Percentiles rank a stretch among this genome's conserved stretches.
Conservation (phyloP, 35 echinoderm and acorn worm genomes). For the Ophiothrix spiculata region DNA sequence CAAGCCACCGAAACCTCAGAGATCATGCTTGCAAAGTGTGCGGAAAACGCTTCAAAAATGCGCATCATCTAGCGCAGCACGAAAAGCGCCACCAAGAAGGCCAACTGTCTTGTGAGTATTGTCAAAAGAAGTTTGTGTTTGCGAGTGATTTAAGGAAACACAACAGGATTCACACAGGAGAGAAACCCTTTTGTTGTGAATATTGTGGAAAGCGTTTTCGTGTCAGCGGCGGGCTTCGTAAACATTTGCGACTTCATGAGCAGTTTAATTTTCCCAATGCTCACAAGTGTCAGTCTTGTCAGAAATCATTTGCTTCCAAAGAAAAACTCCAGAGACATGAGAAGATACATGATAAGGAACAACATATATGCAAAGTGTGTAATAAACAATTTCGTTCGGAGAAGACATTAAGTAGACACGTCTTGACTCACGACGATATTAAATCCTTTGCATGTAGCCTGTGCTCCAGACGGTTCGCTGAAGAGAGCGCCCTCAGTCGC, state of each 20-base stretch:
- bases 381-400: background rate
- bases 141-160: background rate
- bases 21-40: background rate
- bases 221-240: background rate
- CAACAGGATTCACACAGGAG: background rate
- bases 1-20: background rate
- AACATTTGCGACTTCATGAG: background rate
- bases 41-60: background rate
- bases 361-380: background rate
- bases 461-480: background rate
- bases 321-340: background rate
- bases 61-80: background rate
- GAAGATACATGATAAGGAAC: background rate
- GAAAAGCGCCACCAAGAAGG: slow-evolving; percentile 9
- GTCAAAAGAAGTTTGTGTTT: background rate
- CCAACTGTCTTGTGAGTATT: background rate
- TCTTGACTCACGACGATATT: background rate
- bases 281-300: background rate
- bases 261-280: background rate
- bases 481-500: background rate
- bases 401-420: background rate
- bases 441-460: background rate
- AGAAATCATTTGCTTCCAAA: background rate
- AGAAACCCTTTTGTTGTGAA: background rate
- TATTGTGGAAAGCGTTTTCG: background rate